phyloP scores from a whole-genome alignment of 2,113 vertebrate species.

The Mionectes macconnelli region DNA sequence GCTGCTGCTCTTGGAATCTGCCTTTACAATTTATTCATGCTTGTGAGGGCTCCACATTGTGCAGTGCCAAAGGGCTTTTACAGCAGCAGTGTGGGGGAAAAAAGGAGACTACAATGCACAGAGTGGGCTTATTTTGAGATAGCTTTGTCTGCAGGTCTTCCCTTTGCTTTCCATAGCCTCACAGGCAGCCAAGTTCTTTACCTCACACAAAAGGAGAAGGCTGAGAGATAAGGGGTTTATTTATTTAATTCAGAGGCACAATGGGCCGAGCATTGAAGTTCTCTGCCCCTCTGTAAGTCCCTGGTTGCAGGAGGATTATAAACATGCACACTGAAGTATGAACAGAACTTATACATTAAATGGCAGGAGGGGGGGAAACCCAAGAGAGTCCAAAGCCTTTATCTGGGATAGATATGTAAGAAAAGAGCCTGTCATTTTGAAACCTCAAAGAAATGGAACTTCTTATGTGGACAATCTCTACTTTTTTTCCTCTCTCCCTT shows the following conservation, averaged over 20 bases:
- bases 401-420: neutral
- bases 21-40: neutral
- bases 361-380: neutral
- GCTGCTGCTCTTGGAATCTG: rapidly evolving
- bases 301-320: neutral
- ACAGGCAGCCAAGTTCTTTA: neutral
- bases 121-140: neutral
- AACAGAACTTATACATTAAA: neutral
- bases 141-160: constrained; percentile 30
- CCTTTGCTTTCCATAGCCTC: neutral
- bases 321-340: neutral
- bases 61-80: neutral
- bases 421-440: constrained; percentile 23
- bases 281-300: neutral
- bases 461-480: neutral
- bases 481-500: neutral
- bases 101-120: neutral
- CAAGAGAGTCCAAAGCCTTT: neutral
- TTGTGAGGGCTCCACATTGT: rapidly evolving
- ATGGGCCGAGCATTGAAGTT: neutral
- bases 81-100: neutral
- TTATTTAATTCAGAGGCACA: neutral
- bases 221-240: constrained; percentile 18
- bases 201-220: neutral
- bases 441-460: neutral